Percentiles rank a stretch among this genome's conserved stretches.
These are phyloP conservation scores for Cebidichthys violaceus DNA, from an alignment of 2,113 vertebrate genomes.

Conservation along the genomic window DNA sequence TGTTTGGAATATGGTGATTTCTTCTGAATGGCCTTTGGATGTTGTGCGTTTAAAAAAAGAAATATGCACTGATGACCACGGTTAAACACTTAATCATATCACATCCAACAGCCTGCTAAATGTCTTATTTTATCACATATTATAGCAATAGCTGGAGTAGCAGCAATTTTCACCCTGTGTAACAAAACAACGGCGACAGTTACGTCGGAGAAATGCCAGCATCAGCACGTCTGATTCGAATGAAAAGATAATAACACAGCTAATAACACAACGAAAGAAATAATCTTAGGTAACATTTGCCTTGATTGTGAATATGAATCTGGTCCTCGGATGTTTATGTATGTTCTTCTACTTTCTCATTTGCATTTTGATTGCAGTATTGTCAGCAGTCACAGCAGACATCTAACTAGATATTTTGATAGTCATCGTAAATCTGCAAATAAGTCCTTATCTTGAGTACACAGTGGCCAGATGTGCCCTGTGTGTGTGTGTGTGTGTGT, in stretches of 20 bases:
- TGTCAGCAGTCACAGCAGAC: conserved; percentile 80
- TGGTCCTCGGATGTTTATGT: conserved; percentile 78
- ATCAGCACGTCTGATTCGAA: conserved; percentile 51
- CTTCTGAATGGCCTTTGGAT: conserved; percentile 51
- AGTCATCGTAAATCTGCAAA: conserved; percentile 84
- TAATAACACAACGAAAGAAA: conserved; percentile 65
- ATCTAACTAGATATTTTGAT: conserved; percentile 82
- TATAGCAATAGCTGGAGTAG: conserved; percentile 16
- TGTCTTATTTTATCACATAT: conserved; percentile 35
- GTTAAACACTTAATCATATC: conserved; percentile 55
- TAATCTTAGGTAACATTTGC: conserved; percentile 67
- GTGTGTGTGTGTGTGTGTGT: conserved; percentile 36
- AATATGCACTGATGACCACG: conserved; percentile 41
- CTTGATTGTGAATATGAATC: conserved; percentile 78
- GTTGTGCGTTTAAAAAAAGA: conserved; percentile 14
- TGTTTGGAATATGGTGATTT: conserved; percentile 61
- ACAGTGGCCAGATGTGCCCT: conserved; percentile 82
- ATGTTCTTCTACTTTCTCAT: conserved; percentile 75
- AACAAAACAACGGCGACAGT: conserved; percentile 18
- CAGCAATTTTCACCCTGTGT: conserved; percentile 15
- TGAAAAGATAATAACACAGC: conserved; percentile 50
- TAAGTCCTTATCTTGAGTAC: conserved; percentile 83
- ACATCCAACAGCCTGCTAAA: conserved; percentile 37
- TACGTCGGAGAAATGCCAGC: conserved; percentile 18
- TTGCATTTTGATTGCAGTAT: conserved; percentile 86